These are phyloP conservation scores for Bembecia ichneumoniformis DNA, from an alignment of 2,888 invertebrate species.

Conservation along the genomic window DNA sequence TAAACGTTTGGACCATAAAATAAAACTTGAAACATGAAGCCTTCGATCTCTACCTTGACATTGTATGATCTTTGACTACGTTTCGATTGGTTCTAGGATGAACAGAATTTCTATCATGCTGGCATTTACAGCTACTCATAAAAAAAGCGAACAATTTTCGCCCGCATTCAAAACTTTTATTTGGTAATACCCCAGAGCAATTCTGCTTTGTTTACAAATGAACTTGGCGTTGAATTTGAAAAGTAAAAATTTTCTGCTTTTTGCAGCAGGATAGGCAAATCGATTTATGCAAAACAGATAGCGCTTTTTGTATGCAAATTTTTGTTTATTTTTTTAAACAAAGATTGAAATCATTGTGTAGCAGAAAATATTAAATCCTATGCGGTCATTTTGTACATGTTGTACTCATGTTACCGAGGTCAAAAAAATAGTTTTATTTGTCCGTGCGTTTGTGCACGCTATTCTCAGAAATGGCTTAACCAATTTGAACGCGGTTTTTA, in stretches of 20 bases:
- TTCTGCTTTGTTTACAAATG: slow-evolving; percentile 69
- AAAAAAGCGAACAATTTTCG: slow-evolving; percentile 43
- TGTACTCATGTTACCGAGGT: no score
- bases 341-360: slow-evolving; percentile 65
- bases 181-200: slow-evolving; percentile 65
- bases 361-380: slow-evolving; percentile 36
- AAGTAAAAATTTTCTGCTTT: slow-evolving; percentile 60
- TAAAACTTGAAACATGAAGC: background rate
- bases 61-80: background rate
- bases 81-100: background rate
- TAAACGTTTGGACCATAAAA: background rate
- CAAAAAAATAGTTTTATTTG: no score
- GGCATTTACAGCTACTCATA: slow-evolving; percentile 28
- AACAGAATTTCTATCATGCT: slow-evolving; percentile 20
- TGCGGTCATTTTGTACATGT: background rate
- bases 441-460: no score
- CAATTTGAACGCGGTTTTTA: no score
- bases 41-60: background rate
- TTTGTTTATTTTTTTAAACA: slow-evolving; percentile 55
- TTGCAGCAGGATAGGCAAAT: slow-evolving; percentile 66
- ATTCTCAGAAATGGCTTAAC: no score
- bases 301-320: slow-evolving; percentile 71
- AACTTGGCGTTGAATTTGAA: slow-evolving; percentile 64
- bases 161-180: slow-evolving; percentile 55
- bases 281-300: slow-evolving; percentile 70